Conservation (phyloP, 2,113 vertebrate genomes). For the Mystacornis crossleyi region DNA sequence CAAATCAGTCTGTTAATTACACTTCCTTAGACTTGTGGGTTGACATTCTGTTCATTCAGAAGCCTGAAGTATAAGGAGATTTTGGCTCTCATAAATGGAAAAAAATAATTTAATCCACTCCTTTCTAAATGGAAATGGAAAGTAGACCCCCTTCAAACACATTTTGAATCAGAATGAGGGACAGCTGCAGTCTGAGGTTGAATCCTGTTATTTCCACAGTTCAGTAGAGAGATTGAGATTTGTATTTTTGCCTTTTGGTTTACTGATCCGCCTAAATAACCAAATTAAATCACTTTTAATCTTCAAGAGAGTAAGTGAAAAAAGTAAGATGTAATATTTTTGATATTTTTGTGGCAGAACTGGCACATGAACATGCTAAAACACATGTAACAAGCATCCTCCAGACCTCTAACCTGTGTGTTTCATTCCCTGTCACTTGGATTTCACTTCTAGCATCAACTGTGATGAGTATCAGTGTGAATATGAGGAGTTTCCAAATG, state of each 20-base stretch:
- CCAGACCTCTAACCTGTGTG: neutral
- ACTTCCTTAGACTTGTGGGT: neutral
- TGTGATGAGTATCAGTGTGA: neutral
- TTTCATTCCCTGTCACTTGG: neutral
- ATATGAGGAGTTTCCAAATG: neutral
- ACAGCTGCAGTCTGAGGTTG: neutral
- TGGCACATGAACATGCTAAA: neutral
- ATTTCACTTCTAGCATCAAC: neutral
- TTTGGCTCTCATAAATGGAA: neutral
- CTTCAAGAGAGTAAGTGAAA: neutral
- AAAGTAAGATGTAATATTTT: neutral
- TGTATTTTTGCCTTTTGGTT: neutral
- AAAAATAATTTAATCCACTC: neutral
- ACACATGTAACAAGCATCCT: rapidly evolving
- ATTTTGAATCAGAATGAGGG: neutral
- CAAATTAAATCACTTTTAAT: neutral
- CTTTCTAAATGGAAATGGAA: neutral
- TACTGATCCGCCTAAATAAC: neutral
- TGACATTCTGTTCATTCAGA: neutral
- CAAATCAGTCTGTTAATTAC: neutral
- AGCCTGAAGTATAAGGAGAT: neutral
- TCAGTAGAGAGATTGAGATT: neutral
- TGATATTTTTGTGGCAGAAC: neutral
- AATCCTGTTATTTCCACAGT: neutral
- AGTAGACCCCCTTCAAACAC: neutral